Evolutionary conservation across 1,140 invertebrate species (phyloP), one percentile per base, ranked within the genome.

Genomic region (Drosophila guanche): DNA sequence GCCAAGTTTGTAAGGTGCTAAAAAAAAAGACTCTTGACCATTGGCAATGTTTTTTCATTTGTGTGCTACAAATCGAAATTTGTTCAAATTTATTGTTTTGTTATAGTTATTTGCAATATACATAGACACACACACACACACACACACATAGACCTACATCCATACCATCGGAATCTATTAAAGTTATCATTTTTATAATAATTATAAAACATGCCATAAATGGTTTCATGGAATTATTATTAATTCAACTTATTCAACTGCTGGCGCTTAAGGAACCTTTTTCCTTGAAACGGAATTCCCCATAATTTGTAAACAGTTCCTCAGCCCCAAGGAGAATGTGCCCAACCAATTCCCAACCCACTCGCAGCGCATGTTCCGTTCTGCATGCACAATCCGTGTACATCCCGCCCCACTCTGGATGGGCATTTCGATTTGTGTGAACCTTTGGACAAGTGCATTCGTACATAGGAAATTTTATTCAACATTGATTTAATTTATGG

Each of bases 361-460:
- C 56, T 45, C 43, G 50, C 58, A 74, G 33, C 23, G 27, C 58
- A 79, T 47, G 57, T 60, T 83, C 61, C 61, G 58, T 60, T 84
- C 77, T 72, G 76, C 79, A 79, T 84, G 61, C 75, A 76, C 75
- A 76, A 76, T 79, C 52, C 48, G 50, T 43, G 65, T 43, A 27
- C 41, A 6, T 6, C 1, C 7, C 27, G 27, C 29, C 29, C 29
- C 7, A 8, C 29, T 33, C 29, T 33, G 73, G 73, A 59, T 76
- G 53, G 47, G 67, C 51, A 52, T 54, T 33, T 62, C 43, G 47
- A 22, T 29, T 7, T 29, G 5, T 43, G 47, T 56, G 65, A 72
- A 88, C 83, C 83, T 86, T 78, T 88, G 75, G 83, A 81, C 83
- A 88, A 88, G 83, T 88, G 83, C 83, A 88, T 81, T 75, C 51